These are phyloP conservation scores for Peromyscus nudipes DNA, from an alignment of 2,797 vertebrate species.

Conservation along the genomic window DNA sequence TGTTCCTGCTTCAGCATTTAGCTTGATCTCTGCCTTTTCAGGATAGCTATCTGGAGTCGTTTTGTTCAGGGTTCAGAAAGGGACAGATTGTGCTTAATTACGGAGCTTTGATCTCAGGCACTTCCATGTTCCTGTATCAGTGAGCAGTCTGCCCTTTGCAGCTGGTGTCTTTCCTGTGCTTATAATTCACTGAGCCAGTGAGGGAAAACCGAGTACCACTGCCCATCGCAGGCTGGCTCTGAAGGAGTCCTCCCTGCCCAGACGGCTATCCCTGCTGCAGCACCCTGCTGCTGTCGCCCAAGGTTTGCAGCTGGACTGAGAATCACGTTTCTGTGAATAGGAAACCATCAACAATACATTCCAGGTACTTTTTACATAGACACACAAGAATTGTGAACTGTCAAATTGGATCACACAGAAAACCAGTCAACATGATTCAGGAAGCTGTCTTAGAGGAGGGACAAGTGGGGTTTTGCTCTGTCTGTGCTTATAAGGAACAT, in stretches of 20 bases:
- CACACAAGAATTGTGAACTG: neutral
- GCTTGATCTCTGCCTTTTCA: neutral
- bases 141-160: neutral
- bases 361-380: neutral
- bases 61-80: neutral
- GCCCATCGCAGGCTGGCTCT: accelerated
- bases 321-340: neutral
- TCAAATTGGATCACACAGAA: neutral
- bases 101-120: neutral
- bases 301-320: neutral
- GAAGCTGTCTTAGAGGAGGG: neutral
- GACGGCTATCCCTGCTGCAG: neutral
- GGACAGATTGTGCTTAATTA: neutral
- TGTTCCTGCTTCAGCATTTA: neutral
- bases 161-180: neutral
- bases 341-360: neutral
- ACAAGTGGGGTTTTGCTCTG: neutral
- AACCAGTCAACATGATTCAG: too few species aligned
- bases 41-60: neutral
- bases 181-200: neutral
- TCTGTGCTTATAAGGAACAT: neutral
- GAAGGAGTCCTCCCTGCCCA: neutral
- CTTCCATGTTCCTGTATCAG: neutral
- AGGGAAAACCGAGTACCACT: neutral
- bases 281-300: accelerated